Evolutionary conservation across 2,113 vertebrate genomes (phyloP).

Genomic region (Corydoras sp.): DNA sequence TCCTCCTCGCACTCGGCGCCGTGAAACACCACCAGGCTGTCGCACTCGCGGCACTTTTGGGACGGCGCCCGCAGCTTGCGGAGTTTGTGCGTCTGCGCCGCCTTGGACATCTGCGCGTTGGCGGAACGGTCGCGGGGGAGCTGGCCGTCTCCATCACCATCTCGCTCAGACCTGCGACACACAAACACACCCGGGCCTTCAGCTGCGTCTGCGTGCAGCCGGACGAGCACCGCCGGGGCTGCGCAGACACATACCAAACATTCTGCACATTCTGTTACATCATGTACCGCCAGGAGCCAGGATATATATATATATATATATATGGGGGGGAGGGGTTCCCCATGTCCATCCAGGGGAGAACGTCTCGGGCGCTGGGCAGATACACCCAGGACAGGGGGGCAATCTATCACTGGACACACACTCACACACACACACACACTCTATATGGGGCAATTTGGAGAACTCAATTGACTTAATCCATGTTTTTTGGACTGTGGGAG

Average conservation of each 20-base stretch:
- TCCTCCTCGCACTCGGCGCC: slow-evolving; percentile 98
- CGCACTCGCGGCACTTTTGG: slow-evolving; percentile 94
- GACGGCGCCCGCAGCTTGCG: slow-evolving; percentile 89
- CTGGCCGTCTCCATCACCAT: slow-evolving; percentile 75
- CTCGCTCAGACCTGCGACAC: slow-evolving; percentile 74
- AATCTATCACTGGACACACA: too few relatives aligned
- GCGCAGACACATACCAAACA: not conserved
- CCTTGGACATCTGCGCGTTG: slow-evolving; percentile 92
- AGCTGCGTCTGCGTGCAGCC: not conserved
- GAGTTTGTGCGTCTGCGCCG: slow-evolving; percentile 93
- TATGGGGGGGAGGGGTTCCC: too few relatives aligned
- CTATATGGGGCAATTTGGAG: too few relatives aligned
- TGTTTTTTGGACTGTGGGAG: too few relatives aligned
- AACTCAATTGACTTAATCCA: too few relatives aligned
- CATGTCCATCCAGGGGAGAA: too few relatives aligned
- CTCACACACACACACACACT: too few relatives aligned
- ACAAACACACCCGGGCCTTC: not conserved
- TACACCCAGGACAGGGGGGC: too few relatives aligned
- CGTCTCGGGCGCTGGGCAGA: too few relatives aligned
- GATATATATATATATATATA: too few relatives aligned
- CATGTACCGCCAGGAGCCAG: too few relatives aligned
- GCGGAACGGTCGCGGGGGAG: slow-evolving; percentile 86
- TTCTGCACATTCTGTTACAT: not conserved
- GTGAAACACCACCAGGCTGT: slow-evolving; percentile 90
- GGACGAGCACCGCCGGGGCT: not conserved